These are phyloP conservation scores for Scaptomyza parva DNA, from an alignment of 2,888 invertebrate species.

Conservation along the genomic window DNA sequence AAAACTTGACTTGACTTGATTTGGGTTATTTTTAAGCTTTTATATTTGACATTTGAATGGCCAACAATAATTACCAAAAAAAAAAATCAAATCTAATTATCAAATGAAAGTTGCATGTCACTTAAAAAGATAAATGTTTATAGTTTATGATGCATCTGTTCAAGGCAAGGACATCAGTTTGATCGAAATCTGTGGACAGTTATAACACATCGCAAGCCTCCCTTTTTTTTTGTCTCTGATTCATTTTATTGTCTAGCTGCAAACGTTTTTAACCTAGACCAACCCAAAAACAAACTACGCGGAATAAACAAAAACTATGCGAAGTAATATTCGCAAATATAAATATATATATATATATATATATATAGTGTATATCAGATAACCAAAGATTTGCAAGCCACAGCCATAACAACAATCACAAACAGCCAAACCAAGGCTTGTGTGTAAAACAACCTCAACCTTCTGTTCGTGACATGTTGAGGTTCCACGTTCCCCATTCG, in stretches of 20 bases:
- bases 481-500: conserved; percentile 61
- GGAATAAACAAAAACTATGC: conserved; percentile 23
- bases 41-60: conserved; percentile 1
- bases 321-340: conserved; percentile 31
- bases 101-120: neutral
- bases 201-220: conserved; percentile 43
- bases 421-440: conserved; percentile 40
- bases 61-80: neutral
- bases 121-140: neutral
- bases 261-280: conserved; percentile 71
- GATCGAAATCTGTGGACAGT: conserved; percentile 55
- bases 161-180: conserved; percentile 61
- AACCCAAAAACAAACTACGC: conserved; percentile 49
- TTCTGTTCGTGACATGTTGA: conserved; percentile 74
- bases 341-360: conserved; percentile 3
- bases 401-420: conserved; percentile 15
- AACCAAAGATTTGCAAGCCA: conserved; percentile 29
- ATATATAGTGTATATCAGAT: neutral
- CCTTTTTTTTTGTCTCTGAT: conserved; percentile 53
- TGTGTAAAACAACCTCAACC: conserved; percentile 75
- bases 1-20: conserved; percentile 50
- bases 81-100: neutral
- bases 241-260: conserved; percentile 45
- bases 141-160: conserved; percentile 15
- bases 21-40: conserved; percentile 30